A percentile compares a stretch with the other conserved stretches of the same genome.
Evolutionary conservation across 1,140 invertebrate species (phyloP).

Genomic region (Procambarus virginalis): DNA sequence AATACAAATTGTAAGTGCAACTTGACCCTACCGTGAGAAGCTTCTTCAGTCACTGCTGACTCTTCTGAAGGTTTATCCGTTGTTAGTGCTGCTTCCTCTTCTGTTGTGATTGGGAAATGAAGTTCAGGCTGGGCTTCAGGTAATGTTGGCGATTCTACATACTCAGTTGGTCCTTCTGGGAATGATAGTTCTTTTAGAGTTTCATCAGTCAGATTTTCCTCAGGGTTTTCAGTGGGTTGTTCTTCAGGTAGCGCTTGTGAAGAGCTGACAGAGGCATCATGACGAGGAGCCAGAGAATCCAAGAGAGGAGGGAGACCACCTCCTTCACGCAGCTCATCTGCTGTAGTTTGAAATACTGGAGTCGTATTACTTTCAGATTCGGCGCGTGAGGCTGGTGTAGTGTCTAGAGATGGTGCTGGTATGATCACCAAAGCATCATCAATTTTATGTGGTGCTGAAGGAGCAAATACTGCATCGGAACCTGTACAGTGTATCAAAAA

Average conservation of each 20-base stretch:
- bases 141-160: background rate
- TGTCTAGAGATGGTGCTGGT: background rate
- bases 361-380: background rate
- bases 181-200: constrained; percentile 12
- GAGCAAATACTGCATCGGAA: background rate
- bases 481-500: background rate
- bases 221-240: background rate
- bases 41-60: constrained; percentile 5
- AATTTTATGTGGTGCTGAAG: background rate
- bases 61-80: background rate
- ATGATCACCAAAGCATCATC: background rate
- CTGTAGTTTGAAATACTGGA: background rate
- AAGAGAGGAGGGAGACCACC: constrained; percentile 32
- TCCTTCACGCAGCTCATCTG: background rate
- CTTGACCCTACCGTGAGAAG: background rate
- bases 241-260: background rate
- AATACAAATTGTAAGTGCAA: background rate
- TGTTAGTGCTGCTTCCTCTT: background rate
- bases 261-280: background rate
- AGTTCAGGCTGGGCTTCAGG: constrained; percentile 12
- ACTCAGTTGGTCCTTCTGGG: background rate
- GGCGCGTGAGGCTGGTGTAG: background rate
- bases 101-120: background rate
- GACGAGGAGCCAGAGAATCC: background rate
- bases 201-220: background rate